Evolutionary conservation across 2,113 vertebrate genomes (phyloP).

Genomic region (Romanogobio albipinnatus): DNA sequence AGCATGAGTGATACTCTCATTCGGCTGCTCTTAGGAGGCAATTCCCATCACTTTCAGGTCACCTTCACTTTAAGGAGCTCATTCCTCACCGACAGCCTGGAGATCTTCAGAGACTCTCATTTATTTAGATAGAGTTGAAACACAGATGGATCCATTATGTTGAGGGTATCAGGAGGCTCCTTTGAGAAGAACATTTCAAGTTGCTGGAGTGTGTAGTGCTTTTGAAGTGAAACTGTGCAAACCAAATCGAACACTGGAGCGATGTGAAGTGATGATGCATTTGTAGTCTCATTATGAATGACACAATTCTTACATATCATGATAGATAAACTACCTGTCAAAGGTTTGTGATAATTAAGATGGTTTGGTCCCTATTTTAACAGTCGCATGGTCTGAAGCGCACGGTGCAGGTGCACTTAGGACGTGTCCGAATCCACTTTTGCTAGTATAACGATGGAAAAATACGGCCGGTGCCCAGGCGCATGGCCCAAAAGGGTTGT

Average conservation of each 20-base stretch:
- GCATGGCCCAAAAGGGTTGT: too few relatives aligned
- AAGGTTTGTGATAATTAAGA: too few relatives aligned
- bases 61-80: conserved; percentile 22
- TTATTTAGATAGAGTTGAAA: conserved; percentile 6
- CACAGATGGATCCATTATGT: conserved; percentile 22
- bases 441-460: too few relatives aligned
- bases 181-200: neutral
- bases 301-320: neutral
- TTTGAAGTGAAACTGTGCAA: neutral
- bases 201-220: neutral
- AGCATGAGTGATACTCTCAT: neutral
- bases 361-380: too few relatives aligned
- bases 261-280: neutral
- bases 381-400: too few relatives aligned
- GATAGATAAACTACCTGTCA: too few relatives aligned
- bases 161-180: conserved; percentile 8
- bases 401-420: too few relatives aligned
- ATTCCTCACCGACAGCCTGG: conserved; percentile 6
- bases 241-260: neutral
- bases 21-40: neutral
- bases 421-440: too few relatives aligned
- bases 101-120: conserved; percentile 11
- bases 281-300: neutral
- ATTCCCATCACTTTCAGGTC: conserved; percentile 14
- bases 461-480: too few relatives aligned